These are phyloP conservation scores for Paralichthys olivaceus DNA, from an alignment of 2,113 vertebrate species.

Conservation along the genomic window DNA sequence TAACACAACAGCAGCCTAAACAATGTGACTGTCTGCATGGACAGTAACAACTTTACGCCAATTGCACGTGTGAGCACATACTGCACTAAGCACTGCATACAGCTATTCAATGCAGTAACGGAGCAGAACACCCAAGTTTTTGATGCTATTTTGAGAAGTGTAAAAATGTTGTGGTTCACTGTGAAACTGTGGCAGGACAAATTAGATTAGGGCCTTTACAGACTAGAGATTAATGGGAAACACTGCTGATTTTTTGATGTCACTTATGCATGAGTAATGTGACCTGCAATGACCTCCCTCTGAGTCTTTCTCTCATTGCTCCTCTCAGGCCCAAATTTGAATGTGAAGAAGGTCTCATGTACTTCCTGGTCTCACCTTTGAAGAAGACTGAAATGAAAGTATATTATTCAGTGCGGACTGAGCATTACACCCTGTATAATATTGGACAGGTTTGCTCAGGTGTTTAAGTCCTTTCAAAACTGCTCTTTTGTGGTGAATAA, in stretches of 20 bases:
- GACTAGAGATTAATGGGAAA: too few relatives aligned
- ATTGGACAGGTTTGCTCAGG: constrained; percentile 45
- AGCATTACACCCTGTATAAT: constrained; percentile 11
- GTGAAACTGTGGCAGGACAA: too few relatives aligned
- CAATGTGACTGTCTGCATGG: too few relatives aligned
- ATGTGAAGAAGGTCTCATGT: constrained; percentile 19
- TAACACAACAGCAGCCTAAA: too few relatives aligned
- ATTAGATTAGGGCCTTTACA: too few relatives aligned
- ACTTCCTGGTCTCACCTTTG: constrained; percentile 40
- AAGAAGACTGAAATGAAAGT: constrained; percentile 47
- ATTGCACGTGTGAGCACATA: too few relatives aligned
- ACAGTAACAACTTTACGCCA: too few relatives aligned
- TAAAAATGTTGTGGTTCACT: too few relatives aligned
- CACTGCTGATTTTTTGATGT: neutral
- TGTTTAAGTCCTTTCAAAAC: constrained; percentile 54
- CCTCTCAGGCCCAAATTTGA: constrained; percentile 38
- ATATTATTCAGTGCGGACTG: constrained; percentile 34
- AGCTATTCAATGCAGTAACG: too few relatives aligned
- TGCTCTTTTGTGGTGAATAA: constrained; percentile 69
- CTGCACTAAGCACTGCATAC: too few relatives aligned
- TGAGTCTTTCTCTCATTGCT: constrained; percentile 23
- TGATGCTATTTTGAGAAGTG: too few relatives aligned
- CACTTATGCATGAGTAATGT: neutral
- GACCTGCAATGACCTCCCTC: constrained; percentile 11
- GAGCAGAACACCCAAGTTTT: too few relatives aligned